A percentile compares a stretch with the other conserved stretches of the same genome.
Evolutionary conservation across 2,797 vertebrate species (phyloP).

Genomic region (Gallirallus australis): DNA sequence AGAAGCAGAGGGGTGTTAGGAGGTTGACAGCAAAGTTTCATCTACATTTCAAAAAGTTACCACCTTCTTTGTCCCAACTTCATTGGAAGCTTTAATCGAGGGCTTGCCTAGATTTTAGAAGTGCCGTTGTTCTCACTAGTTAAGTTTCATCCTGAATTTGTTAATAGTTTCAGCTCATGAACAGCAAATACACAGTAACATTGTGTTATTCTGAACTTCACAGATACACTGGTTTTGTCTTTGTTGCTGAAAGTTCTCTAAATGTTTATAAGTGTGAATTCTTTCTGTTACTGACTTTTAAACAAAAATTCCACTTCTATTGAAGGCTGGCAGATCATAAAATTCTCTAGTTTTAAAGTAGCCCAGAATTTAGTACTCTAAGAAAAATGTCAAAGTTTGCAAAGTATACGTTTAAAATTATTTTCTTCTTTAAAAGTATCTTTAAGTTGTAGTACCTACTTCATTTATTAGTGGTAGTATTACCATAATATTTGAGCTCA

Average conservation of each 20-base stretch:
- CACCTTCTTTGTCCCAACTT: background rate
- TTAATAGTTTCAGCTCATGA: background rate
- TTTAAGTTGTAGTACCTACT: background rate
- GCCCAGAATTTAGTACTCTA: background rate
- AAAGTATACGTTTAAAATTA: background rate
- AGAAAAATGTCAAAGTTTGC: background rate
- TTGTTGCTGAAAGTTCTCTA: background rate
- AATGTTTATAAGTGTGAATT: background rate
- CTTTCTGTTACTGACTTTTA: background rate
- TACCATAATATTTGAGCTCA: background rate
- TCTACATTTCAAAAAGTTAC: background rate
- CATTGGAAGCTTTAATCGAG: background rate
- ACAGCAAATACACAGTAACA: rapidly evolving
- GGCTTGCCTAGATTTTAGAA: background rate
- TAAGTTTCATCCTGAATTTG: background rate
- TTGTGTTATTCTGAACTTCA: background rate
- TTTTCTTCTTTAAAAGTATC: background rate
- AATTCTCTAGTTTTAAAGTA: background rate
- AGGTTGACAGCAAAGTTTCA: background rate
- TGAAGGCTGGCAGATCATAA: no score
- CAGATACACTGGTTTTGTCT: background rate
- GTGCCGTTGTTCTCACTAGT: background rate
- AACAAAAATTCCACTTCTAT: background rate
- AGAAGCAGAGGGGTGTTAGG: background rate
- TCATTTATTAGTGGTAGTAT: background rate